Evolutionary conservation across 2,113 vertebrate species (phyloP).

Genomic region (Ibidorhyncha struthersii): DNA sequence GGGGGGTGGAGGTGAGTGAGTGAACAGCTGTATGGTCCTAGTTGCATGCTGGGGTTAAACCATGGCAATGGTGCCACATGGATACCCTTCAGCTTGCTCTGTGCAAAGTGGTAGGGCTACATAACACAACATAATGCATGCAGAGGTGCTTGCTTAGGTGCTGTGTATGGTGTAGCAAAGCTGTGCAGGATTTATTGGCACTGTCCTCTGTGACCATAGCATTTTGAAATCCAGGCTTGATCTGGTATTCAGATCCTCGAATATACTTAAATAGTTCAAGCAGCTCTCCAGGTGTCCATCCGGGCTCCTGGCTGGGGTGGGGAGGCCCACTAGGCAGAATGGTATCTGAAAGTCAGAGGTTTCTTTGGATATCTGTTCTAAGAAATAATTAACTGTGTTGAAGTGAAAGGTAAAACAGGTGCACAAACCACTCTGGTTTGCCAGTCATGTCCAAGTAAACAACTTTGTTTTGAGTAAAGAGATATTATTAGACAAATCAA

Average conservation of each 20-base stretch:
- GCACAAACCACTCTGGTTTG: not conserved
- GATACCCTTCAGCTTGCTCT: not conserved
- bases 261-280: not conserved
- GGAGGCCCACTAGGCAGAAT: not conserved
- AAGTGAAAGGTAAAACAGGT: not conserved
- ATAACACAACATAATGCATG: not conserved
- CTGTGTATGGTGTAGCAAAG: not conserved
- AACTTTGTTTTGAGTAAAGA: not conserved
- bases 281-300: not conserved
- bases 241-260: not conserved
- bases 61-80: not conserved
- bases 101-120: not conserved
- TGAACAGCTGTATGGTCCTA: not conserved
- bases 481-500: not conserved
- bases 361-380: not conserved
- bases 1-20: not conserved
- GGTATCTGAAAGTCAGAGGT: not conserved
- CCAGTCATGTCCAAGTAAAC: not conserved
- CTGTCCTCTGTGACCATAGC: fast-evolving
- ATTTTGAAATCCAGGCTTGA: not conserved
- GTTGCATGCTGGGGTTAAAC: not conserved
- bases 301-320: not conserved
- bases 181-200: not conserved
- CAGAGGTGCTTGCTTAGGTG: not conserved
- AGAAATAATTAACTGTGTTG: not conserved